Percentiles rank a stretch among this genome's conserved stretches.
phyloP scores from a whole-genome alignment of 2,888 invertebrate genomes.

The Hypomecis atomaria region DNA sequence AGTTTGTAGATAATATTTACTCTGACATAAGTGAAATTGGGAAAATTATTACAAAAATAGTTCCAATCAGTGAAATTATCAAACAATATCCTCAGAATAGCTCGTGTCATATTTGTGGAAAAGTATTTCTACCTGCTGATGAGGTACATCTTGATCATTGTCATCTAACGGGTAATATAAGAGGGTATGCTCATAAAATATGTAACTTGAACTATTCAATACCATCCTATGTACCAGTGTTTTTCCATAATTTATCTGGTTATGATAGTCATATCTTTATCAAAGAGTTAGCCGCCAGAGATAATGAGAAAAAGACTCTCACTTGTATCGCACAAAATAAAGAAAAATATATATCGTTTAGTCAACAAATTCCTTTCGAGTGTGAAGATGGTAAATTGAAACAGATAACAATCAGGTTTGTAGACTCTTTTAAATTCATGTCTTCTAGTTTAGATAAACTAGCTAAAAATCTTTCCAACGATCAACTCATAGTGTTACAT shows the following conservation, averaged over 20 bases:
- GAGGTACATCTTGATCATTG: not conserved
- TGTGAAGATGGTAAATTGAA: not conserved
- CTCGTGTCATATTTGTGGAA: constrained; percentile 20
- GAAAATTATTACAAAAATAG: constrained; percentile 1
- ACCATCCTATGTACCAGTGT: constrained; percentile 14
- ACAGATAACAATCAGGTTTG: constrained; percentile 15
- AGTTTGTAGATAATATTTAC: constrained; percentile 20
- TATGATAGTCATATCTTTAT: constrained; percentile 29
- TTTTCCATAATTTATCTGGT: constrained; percentile 24
- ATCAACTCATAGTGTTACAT: constrained; percentile 15
- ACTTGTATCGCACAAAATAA: constrained; percentile 21
- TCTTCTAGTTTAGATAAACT: constrained; percentile 21
- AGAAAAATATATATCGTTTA: constrained; percentile 28
- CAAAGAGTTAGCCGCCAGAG: constrained; percentile 22
- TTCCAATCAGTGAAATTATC: not conserved
- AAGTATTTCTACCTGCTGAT: constrained; percentile 3
- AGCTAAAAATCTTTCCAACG: constrained; percentile 9
- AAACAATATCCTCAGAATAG: too few species aligned
- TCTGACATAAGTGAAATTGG: constrained; percentile 7
- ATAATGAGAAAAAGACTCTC: not conserved
- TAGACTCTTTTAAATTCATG: constrained; percentile 29
- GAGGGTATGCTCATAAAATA: constrained; percentile 1
- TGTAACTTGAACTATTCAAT: constrained; percentile 14
- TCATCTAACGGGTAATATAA: constrained; percentile 19
- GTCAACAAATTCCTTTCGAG: not conserved